Percentiles rank a stretch among this genome's conserved stretches.
phyloP scores from a whole-genome alignment of 2,113 vertebrate genomes.

The Lasiurus borealis region DNA sequence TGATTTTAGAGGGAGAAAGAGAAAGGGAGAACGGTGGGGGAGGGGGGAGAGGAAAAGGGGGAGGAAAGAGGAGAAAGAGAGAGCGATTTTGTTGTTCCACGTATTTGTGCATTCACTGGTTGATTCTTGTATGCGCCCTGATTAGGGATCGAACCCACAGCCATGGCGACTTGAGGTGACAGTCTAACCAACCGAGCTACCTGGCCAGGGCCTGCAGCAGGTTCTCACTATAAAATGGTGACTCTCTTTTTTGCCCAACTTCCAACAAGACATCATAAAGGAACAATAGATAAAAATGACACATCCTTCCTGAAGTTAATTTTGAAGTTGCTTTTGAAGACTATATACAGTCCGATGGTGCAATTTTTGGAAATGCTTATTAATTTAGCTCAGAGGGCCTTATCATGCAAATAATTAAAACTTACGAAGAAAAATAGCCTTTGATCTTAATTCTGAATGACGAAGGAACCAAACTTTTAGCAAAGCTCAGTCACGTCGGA shows the following conservation, averaged over 20 bases:
- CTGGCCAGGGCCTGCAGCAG: not conserved
- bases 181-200: not conserved
- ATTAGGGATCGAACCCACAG: not conserved
- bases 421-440: not conserved
- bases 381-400: not conserved
- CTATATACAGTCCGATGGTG: not conserved
- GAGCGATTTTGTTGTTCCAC: not conserved
- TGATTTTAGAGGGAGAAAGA: not conserved
- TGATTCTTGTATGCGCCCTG: not conserved
- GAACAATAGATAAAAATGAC: not conserved
- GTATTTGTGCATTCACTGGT: not conserved
- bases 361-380: not conserved
- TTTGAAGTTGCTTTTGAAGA: constrained; percentile 28
- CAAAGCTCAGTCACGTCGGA: not conserved
- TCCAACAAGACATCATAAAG: not conserved
- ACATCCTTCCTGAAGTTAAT: not conserved
- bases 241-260: not conserved
- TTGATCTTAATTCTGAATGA: constrained; percentile 5
- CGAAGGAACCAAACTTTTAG: not conserved
- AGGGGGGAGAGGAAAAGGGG: too few species aligned
- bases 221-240: not conserved
- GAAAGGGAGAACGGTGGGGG: too few species aligned
- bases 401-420: not conserved
- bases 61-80: not conserved
- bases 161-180: not conserved